A percentile compares a stretch with the other conserved stretches of the same genome.
Conservation (phyloP, 2,113 vertebrate species). For the Pelecanus crispus region DNA sequence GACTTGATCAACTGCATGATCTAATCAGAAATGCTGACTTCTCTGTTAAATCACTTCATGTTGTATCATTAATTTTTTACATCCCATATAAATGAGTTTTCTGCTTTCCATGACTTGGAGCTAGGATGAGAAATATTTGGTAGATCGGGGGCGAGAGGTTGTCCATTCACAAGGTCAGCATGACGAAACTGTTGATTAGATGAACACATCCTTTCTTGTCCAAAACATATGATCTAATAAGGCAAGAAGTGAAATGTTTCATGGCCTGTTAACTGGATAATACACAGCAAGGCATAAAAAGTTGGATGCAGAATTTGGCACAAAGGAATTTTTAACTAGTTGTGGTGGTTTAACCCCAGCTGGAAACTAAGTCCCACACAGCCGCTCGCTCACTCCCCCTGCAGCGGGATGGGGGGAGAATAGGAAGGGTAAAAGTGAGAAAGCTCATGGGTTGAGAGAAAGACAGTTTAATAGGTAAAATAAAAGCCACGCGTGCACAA, state of each 20-base stretch:
- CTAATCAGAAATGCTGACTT: not conserved
- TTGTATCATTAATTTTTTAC: not conserved
- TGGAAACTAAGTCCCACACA: not conserved
- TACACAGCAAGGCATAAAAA: not conserved
- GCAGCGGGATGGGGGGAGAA: not conserved
- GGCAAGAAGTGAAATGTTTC: constrained; percentile 46
- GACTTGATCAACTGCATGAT: not conserved
- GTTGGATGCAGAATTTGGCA: constrained; percentile 18
- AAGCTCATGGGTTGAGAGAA: not conserved
- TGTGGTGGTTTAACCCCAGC: not conserved
- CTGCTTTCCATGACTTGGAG: not conserved
- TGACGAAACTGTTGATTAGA: not conserved
- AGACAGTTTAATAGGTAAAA: not conserved
- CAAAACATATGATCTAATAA: constrained; percentile 46
- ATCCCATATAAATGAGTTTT: not conserved
- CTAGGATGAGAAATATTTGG: not conserved
- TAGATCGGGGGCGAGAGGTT: not conserved
- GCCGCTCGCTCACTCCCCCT: not conserved
- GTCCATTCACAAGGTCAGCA: not conserved
- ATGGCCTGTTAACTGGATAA: constrained; percentile 42
- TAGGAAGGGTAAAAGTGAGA: not conserved
- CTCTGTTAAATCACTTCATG: not conserved
- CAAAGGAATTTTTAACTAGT: not conserved
- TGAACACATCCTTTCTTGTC: constrained; percentile 14
- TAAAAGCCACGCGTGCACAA: not conserved